Evolutionary conservation across 2,888 invertebrate genomes (phyloP).

Genomic region (Halictus ligatus): DNA sequence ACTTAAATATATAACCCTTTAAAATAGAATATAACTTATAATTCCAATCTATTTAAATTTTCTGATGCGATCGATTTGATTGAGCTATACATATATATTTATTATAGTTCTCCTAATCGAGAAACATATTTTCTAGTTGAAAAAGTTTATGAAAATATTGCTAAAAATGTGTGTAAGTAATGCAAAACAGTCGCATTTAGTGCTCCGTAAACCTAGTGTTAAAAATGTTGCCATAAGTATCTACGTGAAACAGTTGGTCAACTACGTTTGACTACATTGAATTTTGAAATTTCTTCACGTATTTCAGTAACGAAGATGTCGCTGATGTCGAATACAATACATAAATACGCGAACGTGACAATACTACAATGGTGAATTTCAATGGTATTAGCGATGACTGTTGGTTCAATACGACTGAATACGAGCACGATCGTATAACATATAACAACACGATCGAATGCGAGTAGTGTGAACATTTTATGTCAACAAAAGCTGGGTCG

Average conservation of each 20-base stretch:
- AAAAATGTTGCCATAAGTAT: neutral
- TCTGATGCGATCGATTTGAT: neutral
- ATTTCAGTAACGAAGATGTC: slow-evolving; percentile 28
- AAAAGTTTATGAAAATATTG: too few species aligned
- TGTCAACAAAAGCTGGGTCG: neutral
- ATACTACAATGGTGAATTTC: slow-evolving; percentile 14
- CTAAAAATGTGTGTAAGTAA: too few species aligned
- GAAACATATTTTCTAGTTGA: neutral
- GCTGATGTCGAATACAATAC: slow-evolving; percentile 25
- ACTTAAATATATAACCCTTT: neutral
- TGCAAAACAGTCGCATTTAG: too few species aligned
- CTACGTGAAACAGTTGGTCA: neutral
- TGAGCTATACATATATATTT: neutral
- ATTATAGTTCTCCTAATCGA: neutral
- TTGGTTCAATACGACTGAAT: slow-evolving; percentile 36
- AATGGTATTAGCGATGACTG: slow-evolving; percentile 33
- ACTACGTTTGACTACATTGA: neutral
- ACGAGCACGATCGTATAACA: neutral
- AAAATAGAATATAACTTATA: neutral
- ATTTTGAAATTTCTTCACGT: neutral
- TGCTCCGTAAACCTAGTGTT: too few species aligned
- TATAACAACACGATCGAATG: slow-evolving; percentile 1
- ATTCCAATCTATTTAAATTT: neutral
- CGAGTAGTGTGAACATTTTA: neutral
- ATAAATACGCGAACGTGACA: neutral